phyloP scores from a whole-genome alignment of 2,888 invertebrate species.

The Cenopis cana region DNA sequence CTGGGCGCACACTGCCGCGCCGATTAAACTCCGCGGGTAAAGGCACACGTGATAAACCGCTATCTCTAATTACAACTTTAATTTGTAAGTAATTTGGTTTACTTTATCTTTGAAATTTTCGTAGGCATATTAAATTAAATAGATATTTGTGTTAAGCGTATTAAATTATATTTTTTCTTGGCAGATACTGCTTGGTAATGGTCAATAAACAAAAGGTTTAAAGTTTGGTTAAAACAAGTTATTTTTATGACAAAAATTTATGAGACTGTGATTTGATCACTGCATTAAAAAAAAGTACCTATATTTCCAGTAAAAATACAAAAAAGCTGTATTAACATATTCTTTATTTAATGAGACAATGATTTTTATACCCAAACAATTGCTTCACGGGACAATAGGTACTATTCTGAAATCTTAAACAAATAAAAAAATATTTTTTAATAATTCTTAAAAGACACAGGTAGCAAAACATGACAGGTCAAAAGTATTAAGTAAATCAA shows the following conservation, averaged over 20 bases:
- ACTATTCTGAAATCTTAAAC: too few species aligned
- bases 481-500: background rate
- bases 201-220: too few species aligned
- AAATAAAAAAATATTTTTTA: background rate
- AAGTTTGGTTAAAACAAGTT: too few species aligned
- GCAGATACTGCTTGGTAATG: too few species aligned
- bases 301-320: too few species aligned
- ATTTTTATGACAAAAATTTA: too few species aligned
- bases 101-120: background rate
- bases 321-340: background rate
- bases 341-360: too few species aligned
- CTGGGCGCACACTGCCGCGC: conserved; percentile 76
- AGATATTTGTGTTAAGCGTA: background rate
- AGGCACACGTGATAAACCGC: conserved; percentile 70
- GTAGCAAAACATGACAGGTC: background rate
- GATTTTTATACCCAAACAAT: too few species aligned
- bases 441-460: background rate
- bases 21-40: conserved; percentile 77
- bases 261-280: too few species aligned
- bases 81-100: conserved; percentile 8
- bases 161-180: background rate
- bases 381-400: too few species aligned
- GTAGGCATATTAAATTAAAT: background rate
- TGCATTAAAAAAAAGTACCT: too few species aligned
- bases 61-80: conserved; percentile 57